These are phyloP conservation scores for Olivierus martensii DNA, from an alignment of 1,140 invertebrate genomes.

Conservation along the genomic window DNA sequence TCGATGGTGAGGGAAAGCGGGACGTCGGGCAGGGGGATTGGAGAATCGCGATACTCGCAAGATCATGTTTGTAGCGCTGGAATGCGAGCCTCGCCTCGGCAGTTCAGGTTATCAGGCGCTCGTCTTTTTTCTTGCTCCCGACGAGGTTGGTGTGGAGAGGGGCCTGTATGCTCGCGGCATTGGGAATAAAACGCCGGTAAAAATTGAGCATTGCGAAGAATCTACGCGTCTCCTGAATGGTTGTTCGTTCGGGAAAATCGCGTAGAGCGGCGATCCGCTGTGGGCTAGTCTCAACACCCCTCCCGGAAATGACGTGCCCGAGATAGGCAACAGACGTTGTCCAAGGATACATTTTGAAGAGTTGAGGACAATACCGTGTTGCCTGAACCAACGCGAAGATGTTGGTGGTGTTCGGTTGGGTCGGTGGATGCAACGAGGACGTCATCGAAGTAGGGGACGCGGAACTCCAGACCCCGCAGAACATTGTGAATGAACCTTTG, in stretches of 20 bases:
- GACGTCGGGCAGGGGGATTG: background rate
- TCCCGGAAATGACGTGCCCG: too few relatives aligned
- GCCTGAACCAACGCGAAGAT: conserved; percentile 19
- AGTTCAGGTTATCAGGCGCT: too few relatives aligned
- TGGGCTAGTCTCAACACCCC: too few relatives aligned
- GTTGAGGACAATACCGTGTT: background rate
- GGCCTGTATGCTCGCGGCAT: too few relatives aligned
- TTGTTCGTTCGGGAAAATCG: too few relatives aligned
- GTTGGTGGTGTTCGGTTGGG: conserved; percentile 4
- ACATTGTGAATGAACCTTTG: conserved; percentile 17
- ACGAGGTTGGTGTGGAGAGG: too few relatives aligned
- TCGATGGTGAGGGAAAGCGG: conserved; percentile 7
- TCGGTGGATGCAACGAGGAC: conserved; percentile 8
- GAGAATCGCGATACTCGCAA: conserved; percentile 10
- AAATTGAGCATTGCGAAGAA: too few relatives aligned
- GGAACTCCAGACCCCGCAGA: conserved; percentile 22
- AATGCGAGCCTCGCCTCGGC: conserved; percentile 3
- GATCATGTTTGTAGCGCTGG: conserved; percentile 26
- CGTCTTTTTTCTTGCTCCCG: too few relatives aligned
- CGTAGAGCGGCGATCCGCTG: too few relatives aligned
- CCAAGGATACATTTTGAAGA: background rate
- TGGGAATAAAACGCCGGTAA: too few relatives aligned
- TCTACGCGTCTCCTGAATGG: too few relatives aligned
- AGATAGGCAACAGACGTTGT: too few relatives aligned
- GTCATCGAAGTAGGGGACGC: conserved; percentile 37